Evolutionary conservation across 2,797 vertebrate genomes (phyloP), one percentile per base, ranked within the genome.

Genomic region (Austrolebias charrua): DNA sequence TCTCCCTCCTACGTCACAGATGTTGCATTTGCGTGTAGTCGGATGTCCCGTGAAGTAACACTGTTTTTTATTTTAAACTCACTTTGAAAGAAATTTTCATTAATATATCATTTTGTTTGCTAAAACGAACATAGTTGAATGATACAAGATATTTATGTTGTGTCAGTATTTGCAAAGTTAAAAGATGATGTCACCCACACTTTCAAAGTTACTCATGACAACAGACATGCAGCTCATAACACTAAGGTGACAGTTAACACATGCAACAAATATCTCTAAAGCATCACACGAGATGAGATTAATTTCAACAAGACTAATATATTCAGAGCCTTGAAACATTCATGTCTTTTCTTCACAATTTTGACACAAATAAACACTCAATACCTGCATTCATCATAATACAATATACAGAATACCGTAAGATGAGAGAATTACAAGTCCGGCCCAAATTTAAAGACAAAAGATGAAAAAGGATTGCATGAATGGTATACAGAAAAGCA

Each of bases 381-480:
- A 10, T 71, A 81, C 75, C 78, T 88, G 81, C 60, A 59, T 51
- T 70, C 50, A 45, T 74, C 69, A 58, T 42, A 76, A 62, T 69
- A 59, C 59, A 24, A 65, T 51, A 72, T 59, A 68, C 66, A 55
- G 66, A 77, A 83, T 43, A 69, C 52, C 20, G 18, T 12, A 48
- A 49, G 59, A 62, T 16, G 60, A 81, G 60, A 66, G 72, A 66
- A 46, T 51, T 69, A 72, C 75, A 81, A 67, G 40, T 59, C 35
- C 52, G 78, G 45, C 73, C 63, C 64, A 68, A 54, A 66, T 78
- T 81, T 55, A 73, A 62, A 48, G 2, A 63, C 60, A 68, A 60
- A 80, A 64, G 58, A 69, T 69, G 75, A 82, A 78, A 75, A 76
- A 69, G 69, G 71, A 68, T 86, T 80, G 76, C 33, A 82, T 72